Evolutionary conservation across 1,140 invertebrate genomes (phyloP).

Genomic region (Nasonia longicornis): DNA sequence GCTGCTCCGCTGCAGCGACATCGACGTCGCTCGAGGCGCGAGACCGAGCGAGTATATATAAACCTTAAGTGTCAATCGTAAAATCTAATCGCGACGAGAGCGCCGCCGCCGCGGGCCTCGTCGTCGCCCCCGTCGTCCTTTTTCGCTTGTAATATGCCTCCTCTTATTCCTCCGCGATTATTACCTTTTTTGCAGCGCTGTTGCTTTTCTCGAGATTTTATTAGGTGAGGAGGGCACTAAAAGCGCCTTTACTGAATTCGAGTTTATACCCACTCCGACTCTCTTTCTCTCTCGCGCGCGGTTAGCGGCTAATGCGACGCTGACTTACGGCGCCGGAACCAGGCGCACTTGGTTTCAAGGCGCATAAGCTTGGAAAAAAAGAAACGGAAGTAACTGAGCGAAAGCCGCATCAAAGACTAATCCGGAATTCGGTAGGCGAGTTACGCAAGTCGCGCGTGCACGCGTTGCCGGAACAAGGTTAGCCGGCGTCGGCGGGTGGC

Average conservation of each 20-base stretch:
- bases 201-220: slow-evolving; percentile 26
- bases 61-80: slow-evolving; percentile 37
- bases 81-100: slow-evolving; percentile 54
- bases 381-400: background rate
- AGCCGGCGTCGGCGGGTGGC: background rate
- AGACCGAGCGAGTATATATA: slow-evolving; percentile 6
- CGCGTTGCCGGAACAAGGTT: background rate
- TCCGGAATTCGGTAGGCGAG: background rate
- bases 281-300: background rate
- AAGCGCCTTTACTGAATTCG: background rate
- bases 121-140: background rate
- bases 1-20: slow-evolving; percentile 35
- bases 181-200: slow-evolving; percentile 1
- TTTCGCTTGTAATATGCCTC: background rate
- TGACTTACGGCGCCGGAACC: background rate
- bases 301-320: background rate
- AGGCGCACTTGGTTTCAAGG: no score
- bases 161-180: background rate
- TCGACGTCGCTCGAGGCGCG: slow-evolving; percentile 45
- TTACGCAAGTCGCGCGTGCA: background rate
- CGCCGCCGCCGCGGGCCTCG: slow-evolving; percentile 14
- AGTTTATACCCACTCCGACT: background rate
- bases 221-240: background rate
- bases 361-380: no score
- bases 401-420: background rate